Percentiles rank a stretch among this genome's conserved stretches.
Evolutionary conservation across 2,797 vertebrate species (phyloP).

Genomic region (Danio aesculapii): DNA sequence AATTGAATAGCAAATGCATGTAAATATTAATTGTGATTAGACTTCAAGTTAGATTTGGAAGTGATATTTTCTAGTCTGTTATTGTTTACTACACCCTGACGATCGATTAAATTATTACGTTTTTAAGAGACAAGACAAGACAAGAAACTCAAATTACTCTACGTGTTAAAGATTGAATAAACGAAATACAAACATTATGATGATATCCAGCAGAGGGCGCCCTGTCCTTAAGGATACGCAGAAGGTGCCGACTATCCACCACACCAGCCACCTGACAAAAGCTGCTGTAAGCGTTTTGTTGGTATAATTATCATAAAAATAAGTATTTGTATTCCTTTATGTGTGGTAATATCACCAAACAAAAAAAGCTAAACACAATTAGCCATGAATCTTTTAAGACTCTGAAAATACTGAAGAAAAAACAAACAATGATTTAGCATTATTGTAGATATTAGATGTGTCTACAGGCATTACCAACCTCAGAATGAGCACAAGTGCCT

Average conservation of each 20-base stretch:
- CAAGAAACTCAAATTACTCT: no score
- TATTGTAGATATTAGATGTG: background rate
- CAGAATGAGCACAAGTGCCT: background rate
- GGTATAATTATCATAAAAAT: background rate
- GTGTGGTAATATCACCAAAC: background rate
- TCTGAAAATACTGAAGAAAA: no score
- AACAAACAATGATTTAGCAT: background rate
- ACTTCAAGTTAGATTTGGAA: no score
- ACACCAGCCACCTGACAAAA: background rate
- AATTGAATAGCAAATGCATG: no score
- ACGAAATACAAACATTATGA: no score
- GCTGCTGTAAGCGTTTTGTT: background rate
- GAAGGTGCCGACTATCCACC: background rate
- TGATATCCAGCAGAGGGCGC: constrained; percentile 43
- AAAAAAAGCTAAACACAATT: background rate
- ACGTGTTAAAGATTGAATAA: no score
- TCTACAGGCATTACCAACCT: background rate
- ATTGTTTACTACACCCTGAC: no score
- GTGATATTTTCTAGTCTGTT: no score
- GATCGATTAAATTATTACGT: no score
- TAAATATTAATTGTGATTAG: no score
- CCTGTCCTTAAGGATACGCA: constrained; percentile 17
- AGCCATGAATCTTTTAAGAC: no score
- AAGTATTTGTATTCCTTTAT: background rate
- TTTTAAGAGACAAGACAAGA: no score